These are phyloP conservation scores for Siphamia tubifer DNA, from an alignment of 2,113 vertebrate species.

Conservation along the genomic window DNA sequence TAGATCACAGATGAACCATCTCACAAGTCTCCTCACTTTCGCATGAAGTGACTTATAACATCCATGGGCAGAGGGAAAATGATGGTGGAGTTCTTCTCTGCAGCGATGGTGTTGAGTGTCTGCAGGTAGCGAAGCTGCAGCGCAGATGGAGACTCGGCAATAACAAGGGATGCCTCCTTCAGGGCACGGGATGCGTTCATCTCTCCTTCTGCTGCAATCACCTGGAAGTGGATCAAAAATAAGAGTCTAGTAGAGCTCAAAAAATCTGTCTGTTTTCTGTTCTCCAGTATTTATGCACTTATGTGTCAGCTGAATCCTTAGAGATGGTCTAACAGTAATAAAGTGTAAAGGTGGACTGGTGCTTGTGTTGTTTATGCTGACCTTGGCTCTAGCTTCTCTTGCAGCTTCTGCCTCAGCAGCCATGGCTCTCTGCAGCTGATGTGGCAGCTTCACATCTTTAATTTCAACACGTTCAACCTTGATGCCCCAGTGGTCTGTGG, in stretches of 20 bases:
- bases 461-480: conserved; percentile 88
- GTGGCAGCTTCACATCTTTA: conserved; percentile 87
- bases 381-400: conserved; percentile 87
- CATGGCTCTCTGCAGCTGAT: conserved; percentile 88
- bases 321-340: too few relatives aligned
- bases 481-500: conserved; percentile 88
- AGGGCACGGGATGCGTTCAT: conserved; percentile 88
- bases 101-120: conserved; percentile 83
- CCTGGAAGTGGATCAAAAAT: conserved; percentile 39
- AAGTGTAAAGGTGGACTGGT: neutral
- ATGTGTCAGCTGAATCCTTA: too few relatives aligned
- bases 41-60: conserved; percentile 76
- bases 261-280: too few relatives aligned
- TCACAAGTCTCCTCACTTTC: conserved; percentile 63
- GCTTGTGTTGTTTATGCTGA: conserved; percentile 36
- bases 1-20: too few relatives aligned
- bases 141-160: conserved; percentile 81
- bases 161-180: conserved; percentile 86
- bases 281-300: too few relatives aligned
- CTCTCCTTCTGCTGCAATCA: conserved; percentile 84
- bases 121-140: conserved; percentile 90
- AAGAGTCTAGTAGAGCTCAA: neutral
- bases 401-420: conserved; percentile 88
- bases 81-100: conserved; percentile 92
- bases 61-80: conserved; percentile 90